Evolutionary conservation across 2,888 invertebrate genomes (phyloP), one percentile per base, ranked within the genome.

Genomic region (Patella depressa): DNA sequence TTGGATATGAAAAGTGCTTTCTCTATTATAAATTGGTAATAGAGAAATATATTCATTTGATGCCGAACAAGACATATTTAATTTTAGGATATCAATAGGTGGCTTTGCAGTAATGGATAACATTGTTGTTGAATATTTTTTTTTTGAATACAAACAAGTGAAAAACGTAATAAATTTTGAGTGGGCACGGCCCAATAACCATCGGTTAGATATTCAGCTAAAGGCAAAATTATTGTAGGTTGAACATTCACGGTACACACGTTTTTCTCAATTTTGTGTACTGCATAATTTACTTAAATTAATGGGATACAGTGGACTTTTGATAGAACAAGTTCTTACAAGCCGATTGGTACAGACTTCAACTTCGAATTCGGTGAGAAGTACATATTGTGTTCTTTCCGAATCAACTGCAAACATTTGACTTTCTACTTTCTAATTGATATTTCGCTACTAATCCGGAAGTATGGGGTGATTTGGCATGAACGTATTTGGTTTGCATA

Each of bases 61-160:
- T n/a, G 59, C 59, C 7, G 59, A 59, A 59, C 59, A 59, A n/a
- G 59, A n/a, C 59, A 59, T 59, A 19, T 59, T 59, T 59, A 59
- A 59, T 3, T 59, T 59, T 1, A 59, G 5, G 17, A n/a, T 17
- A 17, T 59, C 59, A 19, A 59, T 17, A 15, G 59, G 59, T 15
- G 59, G 59, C 7, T 59, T 17, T n/a, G 59, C 59, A 17, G 59
- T 59, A 59, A 59, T 59, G 17, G 17, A 19, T 2, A 59, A 59
- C 5, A 5, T 15, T 17, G 17, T 2, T 0, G 17, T 59, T 17
- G 9, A n/a, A 12, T n/a, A 12, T 59, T 59, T 59, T 3, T n/a
- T 3, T 59, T 12, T 2, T 59, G 17, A 59, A n/a, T 1, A 15
- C 57, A 57, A 57, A n/a, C 57, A 14, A 15, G 19, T 7, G 59